Conservation (phyloP, 2,888 invertebrate genomes). For the Phortica magna region DNA sequence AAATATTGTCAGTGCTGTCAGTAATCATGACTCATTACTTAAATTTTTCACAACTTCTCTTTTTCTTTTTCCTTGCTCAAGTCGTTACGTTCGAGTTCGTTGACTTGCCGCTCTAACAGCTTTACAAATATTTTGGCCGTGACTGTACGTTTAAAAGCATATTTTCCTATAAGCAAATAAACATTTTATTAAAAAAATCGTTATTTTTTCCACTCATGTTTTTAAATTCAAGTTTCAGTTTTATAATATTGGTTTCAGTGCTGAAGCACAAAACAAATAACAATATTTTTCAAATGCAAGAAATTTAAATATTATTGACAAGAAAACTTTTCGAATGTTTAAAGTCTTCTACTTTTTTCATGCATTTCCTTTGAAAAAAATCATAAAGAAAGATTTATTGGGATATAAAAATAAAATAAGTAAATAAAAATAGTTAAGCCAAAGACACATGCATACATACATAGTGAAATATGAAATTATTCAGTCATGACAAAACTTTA, state of each 20-base stretch:
- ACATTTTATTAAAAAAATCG: neutral
- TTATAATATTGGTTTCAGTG: conserved; percentile 30
- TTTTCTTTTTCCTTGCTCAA: too few species aligned
- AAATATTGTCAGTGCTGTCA: too few species aligned
- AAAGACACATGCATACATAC: neutral
- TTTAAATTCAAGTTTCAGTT: conserved; percentile 1
- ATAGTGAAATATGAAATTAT: neutral
- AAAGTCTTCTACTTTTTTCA: neutral
- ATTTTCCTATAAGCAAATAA: too few species aligned
- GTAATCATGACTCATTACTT: too few species aligned
- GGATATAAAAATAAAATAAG: neutral
- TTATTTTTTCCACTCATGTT: neutral
- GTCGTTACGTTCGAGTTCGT: neutral
- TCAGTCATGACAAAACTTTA: conserved; percentile 5
- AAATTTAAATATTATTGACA: neutral
- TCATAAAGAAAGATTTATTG: neutral
- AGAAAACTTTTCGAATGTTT: neutral
- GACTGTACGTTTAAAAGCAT: neutral
- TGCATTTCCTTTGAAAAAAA: neutral
- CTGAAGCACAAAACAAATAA: conserved; percentile 1
- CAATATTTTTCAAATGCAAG: neutral
- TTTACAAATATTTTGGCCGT: neutral
- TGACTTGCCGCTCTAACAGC: neutral
- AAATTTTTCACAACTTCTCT: too few species aligned
- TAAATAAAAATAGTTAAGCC: conserved; percentile 15